Percentiles rank a stretch among this genome's conserved stretches.
Conservation (phyloP, 37 sponge, comb jelly and placozoan genomes). For the Bolinopsis microptera region DNA sequence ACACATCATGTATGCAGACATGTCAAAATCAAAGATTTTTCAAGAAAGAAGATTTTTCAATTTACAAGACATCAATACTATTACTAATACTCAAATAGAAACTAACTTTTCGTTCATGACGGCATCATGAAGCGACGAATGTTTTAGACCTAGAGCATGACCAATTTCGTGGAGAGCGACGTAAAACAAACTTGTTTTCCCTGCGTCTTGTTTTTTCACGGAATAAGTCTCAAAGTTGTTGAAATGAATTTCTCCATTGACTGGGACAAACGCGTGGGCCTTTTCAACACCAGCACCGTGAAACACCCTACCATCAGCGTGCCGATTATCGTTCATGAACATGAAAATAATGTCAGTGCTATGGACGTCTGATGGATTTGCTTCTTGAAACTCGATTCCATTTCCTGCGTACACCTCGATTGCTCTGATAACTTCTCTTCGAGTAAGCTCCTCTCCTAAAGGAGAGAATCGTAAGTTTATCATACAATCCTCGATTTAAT, state of each 20-base stretch:
- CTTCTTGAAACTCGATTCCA: not conserved
- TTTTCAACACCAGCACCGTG: not conserved
- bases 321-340: not conserved
- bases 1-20: too few species aligned
- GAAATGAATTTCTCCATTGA: not conserved
- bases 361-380: not conserved
- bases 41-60: too few species aligned
- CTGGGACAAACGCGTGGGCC: not conserved
- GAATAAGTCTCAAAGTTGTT: not conserved
- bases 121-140: too few species aligned
- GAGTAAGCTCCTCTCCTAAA: not conserved
- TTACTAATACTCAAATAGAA: too few species aligned
- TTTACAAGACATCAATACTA: too few species aligned
- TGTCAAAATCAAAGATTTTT: too few species aligned
- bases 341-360: not conserved
- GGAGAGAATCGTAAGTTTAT: not conserved
- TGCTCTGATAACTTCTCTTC: not conserved
- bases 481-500: too few species aligned
- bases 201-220: not conserved
- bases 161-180: not conserved
- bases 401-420: not conserved
- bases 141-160: not conserved
- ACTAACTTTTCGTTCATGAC: too few species aligned
- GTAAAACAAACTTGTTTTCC: not conserved
- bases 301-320: not conserved